A percentile compares a stretch with the other conserved stretches of the same genome.
phyloP scores from a whole-genome alignment of 2,797 vertebrate species.

The Pangasius sanitwongsei region DNA sequence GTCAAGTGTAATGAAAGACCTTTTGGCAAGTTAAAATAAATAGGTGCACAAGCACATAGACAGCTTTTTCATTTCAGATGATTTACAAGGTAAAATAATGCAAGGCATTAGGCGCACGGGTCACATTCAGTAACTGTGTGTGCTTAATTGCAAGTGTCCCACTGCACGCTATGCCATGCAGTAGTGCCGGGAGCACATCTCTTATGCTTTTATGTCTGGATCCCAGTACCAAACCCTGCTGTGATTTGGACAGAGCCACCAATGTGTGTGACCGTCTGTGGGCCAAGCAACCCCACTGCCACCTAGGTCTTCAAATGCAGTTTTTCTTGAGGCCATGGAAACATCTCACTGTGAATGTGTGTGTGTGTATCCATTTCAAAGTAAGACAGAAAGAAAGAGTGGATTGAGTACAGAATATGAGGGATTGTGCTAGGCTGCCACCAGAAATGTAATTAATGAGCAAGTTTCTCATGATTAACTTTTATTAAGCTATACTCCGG shows the following conservation, averaged over 20 bases:
- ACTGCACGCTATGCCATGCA: slow-evolving; percentile 60
- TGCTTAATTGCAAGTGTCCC: slow-evolving; percentile 46
- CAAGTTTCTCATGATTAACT: slow-evolving; percentile 83
- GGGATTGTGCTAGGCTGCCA: slow-evolving; percentile 59
- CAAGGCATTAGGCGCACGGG: slow-evolving; percentile 53
- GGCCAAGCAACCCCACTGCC: slow-evolving; percentile 31
- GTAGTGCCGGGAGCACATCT: slow-evolving; percentile 50
- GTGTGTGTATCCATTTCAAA: slow-evolving; percentile 18
- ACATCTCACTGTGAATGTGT: slow-evolving; percentile 23
- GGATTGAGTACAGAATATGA: slow-evolving; percentile 29
- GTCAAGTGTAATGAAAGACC: slow-evolving; percentile 32
- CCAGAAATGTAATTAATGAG: slow-evolving; percentile 80
- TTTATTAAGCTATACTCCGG: slow-evolving; percentile 80
- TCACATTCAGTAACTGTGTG: slow-evolving; percentile 49
- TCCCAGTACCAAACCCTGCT: slow-evolving; percentile 64
- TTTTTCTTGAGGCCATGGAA: slow-evolving; percentile 41
- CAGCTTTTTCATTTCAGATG: slow-evolving; percentile 26
- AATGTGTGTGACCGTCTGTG: slow-evolving; percentile 56
- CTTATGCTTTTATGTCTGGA: slow-evolving; percentile 61
- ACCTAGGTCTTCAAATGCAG: slow-evolving; percentile 34
- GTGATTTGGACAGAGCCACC: slow-evolving; percentile 64
- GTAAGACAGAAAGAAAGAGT: slow-evolving; percentile 7
- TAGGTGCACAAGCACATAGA: background rate
- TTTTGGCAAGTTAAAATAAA: background rate
- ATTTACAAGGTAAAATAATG: slow-evolving; percentile 59